phyloP scores from a whole-genome alignment of 2,888 invertebrate species.

The Zaprionus bogoriensis region DNA sequence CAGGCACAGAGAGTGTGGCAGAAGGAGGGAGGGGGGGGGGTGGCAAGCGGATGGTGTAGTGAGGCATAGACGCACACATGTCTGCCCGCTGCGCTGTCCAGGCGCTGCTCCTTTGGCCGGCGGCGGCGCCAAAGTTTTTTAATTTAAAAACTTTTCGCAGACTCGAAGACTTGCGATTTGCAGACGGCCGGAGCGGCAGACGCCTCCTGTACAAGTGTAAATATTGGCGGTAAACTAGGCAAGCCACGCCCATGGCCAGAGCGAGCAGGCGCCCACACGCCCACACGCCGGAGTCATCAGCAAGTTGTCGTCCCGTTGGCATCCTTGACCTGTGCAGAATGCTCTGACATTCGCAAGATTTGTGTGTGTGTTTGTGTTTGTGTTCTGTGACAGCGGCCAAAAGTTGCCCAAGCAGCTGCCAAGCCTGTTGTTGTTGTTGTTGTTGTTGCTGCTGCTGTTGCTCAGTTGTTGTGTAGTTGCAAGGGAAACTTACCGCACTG shows the following conservation, averaged over 20 bases:
- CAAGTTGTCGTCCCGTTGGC: conserved; percentile 46
- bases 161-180: conserved; percentile 39
- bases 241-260: not conserved
- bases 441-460: conserved; percentile 16
- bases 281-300: conserved; percentile 31
- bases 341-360: conserved; percentile 62
- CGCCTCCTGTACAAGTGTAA: conserved; percentile 50
- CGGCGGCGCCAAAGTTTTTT: conserved; percentile 75
- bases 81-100: conserved; percentile 11
- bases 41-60: too few species aligned
- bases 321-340: conserved; percentile 68
- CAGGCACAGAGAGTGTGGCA: too few species aligned
- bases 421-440: conserved; percentile 27
- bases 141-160: conserved; percentile 75
- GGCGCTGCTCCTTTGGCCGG: conserved; percentile 48
- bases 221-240: conserved; percentile 53
- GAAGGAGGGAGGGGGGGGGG: too few species aligned
- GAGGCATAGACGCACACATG: conserved; percentile 2
- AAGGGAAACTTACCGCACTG: conserved; percentile 88
- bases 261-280: conserved; percentile 24
- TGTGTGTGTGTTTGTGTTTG: conserved; percentile 74
- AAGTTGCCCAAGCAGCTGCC: conserved; percentile 72
- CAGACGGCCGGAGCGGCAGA: not conserved
- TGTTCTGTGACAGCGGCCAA: conserved; percentile 74
- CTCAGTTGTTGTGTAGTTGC: conserved; percentile 16